Evolutionary conservation across 2,113 vertebrate genomes (phyloP), one percentile per base, ranked within the genome.

Genomic region (Alligator mississippiensis): DNA sequence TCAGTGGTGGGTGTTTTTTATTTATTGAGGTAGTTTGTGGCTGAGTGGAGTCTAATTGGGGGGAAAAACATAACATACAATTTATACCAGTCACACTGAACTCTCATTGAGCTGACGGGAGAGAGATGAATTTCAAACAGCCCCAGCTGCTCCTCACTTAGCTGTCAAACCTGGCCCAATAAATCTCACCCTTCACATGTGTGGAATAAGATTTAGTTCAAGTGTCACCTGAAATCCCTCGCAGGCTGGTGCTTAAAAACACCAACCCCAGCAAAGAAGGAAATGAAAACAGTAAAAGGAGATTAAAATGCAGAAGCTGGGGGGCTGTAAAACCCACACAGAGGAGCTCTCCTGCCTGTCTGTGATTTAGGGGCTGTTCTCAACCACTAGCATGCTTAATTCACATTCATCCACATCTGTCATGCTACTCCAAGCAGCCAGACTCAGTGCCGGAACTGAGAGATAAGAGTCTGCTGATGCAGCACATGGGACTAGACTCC

Each of bases 41-140:
- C 82, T 92, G 62, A 96, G 76, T 60, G 77, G 72, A 83, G 57
- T 77, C 92, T 94, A 92, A 89, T 34, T 24, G 55, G n/a, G 13
- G 30, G 14, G 17, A 15, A 22, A 72, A 72, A 55, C 66, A 9
- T 61, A 75, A 59, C 34, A 18, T 57, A 87, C 13, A 3, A 63
- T 90, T 92, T 10, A 11, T 87, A 66, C 58, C 38, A n/a, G 77
- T 82, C 74, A 14, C 11, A 27, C 75, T 84, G 61, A 78, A 82
- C 25, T 93, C 54, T 24, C 0, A 0, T 70, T 59, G 63, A 77
- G 77, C 87, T 92, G 77, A 58, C 75, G 28, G 14, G 34, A 9
- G 74, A 70, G 64, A 92, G 68, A 61, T 84, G 77, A 76, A 75
- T 89, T 82, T 78, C 61, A 84, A 82, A 93, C 5, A 17, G 77